A percentile compares a stretch with the other conserved stretches of the same genome.
These are phyloP conservation scores for Eilema griseolum DNA, from an alignment of 2,888 invertebrate species.

Conservation along the genomic window DNA sequence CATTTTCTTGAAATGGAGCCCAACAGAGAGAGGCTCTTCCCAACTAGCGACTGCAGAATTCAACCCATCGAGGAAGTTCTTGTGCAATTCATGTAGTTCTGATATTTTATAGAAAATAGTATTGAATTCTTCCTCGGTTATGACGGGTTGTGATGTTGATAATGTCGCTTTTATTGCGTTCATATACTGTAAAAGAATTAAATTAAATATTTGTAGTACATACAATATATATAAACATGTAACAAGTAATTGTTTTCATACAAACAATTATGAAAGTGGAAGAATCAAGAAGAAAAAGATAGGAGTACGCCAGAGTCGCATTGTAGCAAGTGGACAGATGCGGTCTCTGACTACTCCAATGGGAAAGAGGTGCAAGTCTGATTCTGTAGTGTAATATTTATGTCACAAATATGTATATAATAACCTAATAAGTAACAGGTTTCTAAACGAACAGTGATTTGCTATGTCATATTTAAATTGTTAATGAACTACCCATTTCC, in stretches of 20 bases:
- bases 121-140: slow-evolving; percentile 95
- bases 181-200: slow-evolving; percentile 91
- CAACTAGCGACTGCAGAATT: slow-evolving; percentile 90
- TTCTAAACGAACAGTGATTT: no score
- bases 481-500: no score
- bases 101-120: slow-evolving; percentile 97
- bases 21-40: slow-evolving; percentile 92
- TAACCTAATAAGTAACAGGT: no score
- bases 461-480: no score
- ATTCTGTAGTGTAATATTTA: no score
- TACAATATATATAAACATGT: not conserved
- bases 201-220: not conserved
- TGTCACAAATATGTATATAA: no score
- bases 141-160: slow-evolving; percentile 95
- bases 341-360: not conserved
- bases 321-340: not conserved
- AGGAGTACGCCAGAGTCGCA: not conserved
- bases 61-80: slow-evolving; percentile 93
- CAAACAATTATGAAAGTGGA: not conserved
- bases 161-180: slow-evolving; percentile 95
- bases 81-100: slow-evolving; percentile 93
- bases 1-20: slow-evolving; percentile 94
- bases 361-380: not conserved
- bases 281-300: no score
- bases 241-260: not conserved